Evolutionary conservation across 2,797 vertebrate genomes (phyloP), one percentile per base, ranked within the genome.

Genomic region (Gadopsis bispinosus): DNA sequence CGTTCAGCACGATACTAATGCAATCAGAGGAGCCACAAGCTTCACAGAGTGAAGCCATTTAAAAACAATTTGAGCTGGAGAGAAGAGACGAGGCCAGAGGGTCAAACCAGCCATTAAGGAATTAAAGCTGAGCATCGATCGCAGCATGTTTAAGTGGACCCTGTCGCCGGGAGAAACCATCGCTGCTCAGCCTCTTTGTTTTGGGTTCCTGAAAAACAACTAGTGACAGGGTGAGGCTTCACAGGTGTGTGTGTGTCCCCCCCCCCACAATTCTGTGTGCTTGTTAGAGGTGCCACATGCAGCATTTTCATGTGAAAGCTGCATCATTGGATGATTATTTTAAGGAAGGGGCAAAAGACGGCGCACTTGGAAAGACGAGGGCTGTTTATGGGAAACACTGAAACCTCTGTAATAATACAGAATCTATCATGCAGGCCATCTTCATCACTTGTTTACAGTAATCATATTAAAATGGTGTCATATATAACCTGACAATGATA

Each of bases 71-170:
- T 87, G 86, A 89, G 84, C 75, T 37, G 37, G 50, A 81, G 80
- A 85, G 86, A 66, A 73, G 87, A 87, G 83, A 65, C 75, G 60
- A 70, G 89, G 80, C 88, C 90, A 83, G 69, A 86, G 86, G 89
- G 88, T 89, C 89, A 86, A 67, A 83, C 7, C 82, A 35, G 86
- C 87, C 87, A 92, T 91, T 91, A 91, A 90, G 86, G 87, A 89
- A 89, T 90, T 90, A 91, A 87, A 87, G 83, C 77, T 33, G 47
- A 54, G 66, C 78, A 88, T 84, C 78, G 80, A 91, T 87, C 83
- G 61, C 79, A 12, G 69, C 35, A 77, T 81, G 86, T 74, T 84
- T 71, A 62, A 84, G 83, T 81, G 80, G 87, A 71, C 83, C 59
- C 56, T 5, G 77, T 85, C 56, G 70, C 85, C 83, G 74, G 53